These are phyloP conservation scores for Pollimyrus isidori DNA, from an alignment of 2,113 vertebrate species.

Conservation along the genomic window DNA sequence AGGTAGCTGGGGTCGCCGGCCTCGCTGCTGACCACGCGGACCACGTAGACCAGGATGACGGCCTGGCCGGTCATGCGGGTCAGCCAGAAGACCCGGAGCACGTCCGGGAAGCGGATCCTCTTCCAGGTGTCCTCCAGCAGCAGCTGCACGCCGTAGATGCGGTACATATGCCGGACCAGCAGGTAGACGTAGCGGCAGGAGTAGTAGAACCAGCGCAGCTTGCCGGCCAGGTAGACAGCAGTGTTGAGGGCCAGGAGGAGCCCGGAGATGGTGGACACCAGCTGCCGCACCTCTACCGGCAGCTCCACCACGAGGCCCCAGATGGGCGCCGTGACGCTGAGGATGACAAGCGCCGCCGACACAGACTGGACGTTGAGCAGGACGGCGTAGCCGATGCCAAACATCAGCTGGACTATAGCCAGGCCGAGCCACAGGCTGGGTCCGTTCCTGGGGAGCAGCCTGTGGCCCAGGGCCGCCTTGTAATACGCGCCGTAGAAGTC, in stretches of 20 bases:
- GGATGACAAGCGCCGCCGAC: slow-evolving; percentile 77
- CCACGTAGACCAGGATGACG: slow-evolving; percentile 77
- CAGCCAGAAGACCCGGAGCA: slow-evolving; percentile 90
- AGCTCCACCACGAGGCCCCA: slow-evolving; percentile 77
- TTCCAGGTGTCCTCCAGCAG: slow-evolving; percentile 96
- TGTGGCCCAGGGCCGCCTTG: slow-evolving; percentile 65
- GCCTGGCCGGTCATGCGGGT: slow-evolving; percentile 82
- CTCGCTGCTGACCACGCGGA: slow-evolving; percentile 70
- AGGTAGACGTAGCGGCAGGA: slow-evolving; percentile 87
- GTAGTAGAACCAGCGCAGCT: slow-evolving; percentile 86
- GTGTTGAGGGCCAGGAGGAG: slow-evolving; percentile 72
- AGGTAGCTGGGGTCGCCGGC: slow-evolving; percentile 61
- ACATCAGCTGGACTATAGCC: slow-evolving; percentile 74
- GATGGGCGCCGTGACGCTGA: slow-evolving; percentile 81
- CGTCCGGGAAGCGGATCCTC: slow-evolving; percentile 84
- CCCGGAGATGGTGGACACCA: slow-evolving; percentile 73
- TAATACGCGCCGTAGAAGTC: slow-evolving; percentile 78
- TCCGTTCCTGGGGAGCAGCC: slow-evolving; percentile 54
- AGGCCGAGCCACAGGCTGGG: slow-evolving; percentile 81
- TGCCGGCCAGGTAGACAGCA: slow-evolving; percentile 63
- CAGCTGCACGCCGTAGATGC: slow-evolving; percentile 89
- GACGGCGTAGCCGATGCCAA: slow-evolving; percentile 78
- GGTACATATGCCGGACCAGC: slow-evolving; percentile 92
- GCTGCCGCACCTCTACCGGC: slow-evolving; percentile 67
- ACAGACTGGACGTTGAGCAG: slow-evolving; percentile 74